Conservation (phyloP, 2,888 invertebrate genomes). For the Amphipyra berbera region DNA sequence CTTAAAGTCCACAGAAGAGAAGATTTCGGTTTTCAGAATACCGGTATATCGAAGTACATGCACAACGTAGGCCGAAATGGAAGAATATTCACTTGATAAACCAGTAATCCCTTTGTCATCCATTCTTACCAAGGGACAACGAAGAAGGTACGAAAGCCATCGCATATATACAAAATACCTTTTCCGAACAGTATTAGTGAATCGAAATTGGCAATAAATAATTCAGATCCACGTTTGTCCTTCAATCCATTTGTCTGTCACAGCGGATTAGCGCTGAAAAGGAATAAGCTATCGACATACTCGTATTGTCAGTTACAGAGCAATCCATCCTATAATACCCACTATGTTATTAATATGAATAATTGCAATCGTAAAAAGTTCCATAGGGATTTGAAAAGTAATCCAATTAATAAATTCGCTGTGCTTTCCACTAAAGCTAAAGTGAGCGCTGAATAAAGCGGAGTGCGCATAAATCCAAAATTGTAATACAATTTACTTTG, state of each 20-base stretch:
- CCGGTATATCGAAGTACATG: too few relatives aligned
- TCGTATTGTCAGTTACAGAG: slow-evolving; percentile 25
- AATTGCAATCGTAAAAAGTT: slow-evolving; percentile 28
- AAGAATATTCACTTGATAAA: not conserved
- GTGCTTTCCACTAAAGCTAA: slow-evolving; percentile 13
- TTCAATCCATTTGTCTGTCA: slow-evolving; percentile 56
- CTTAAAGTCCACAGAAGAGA: too few relatives aligned
- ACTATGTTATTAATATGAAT: slow-evolving; percentile 28
- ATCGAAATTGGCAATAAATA: slow-evolving; percentile 53
- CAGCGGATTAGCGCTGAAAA: slow-evolving; percentile 51
- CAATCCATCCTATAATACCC: slow-evolving; percentile 3
- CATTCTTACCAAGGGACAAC: slow-evolving; percentile 24
- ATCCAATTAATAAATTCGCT: slow-evolving; percentile 50
- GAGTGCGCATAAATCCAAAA: slow-evolving; percentile 42
- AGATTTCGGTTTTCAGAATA: too few relatives aligned
- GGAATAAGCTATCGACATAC: slow-evolving; percentile 41
- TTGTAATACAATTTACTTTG: slow-evolving; percentile 40
- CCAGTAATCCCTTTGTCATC: slow-evolving; percentile 11
- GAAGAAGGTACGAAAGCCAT: slow-evolving; percentile 6
- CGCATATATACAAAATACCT: slow-evolving; percentile 25
- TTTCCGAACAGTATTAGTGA: slow-evolving; percentile 41
- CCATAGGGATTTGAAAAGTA: slow-evolving; percentile 23
- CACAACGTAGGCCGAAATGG: too few relatives aligned
- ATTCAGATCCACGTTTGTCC: slow-evolving; percentile 57
- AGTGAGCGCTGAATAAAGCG: slow-evolving; percentile 35